phyloP scores from a whole-genome alignment of 2,888 invertebrate genomes.

The Lamellibrachia satsuma region DNA sequence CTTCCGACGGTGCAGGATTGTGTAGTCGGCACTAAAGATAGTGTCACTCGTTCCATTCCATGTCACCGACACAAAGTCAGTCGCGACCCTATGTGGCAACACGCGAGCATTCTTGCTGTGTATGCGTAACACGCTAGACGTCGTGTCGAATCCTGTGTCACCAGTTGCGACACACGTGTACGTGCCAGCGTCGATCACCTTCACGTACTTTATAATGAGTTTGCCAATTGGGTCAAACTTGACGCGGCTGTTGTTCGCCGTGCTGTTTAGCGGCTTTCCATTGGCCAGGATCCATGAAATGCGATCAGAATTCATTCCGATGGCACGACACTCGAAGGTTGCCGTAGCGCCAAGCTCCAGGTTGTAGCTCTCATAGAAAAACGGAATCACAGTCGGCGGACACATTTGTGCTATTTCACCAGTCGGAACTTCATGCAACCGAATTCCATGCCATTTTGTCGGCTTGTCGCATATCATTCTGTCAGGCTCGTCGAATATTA shows the following conservation, averaged over 20 bases:
- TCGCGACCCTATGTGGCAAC: neutral
- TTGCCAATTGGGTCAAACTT: conserved; percentile 50
- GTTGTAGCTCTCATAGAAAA: conserved; percentile 53
- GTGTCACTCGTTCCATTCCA: neutral
- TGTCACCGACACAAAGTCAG: conserved; percentile 3
- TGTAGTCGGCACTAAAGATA: neutral
- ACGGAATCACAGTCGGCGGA: conserved; percentile 56
- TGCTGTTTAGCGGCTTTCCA: conserved; percentile 57
- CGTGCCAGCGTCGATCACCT: conserved; percentile 60
- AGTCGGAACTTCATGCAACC: conserved; percentile 49
- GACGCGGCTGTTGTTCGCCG: conserved; percentile 54
- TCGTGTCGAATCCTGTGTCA: conserved; percentile 58
- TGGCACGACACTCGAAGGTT: conserved; percentile 64
- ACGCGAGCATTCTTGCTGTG: conserved; percentile 43
- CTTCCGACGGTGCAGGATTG: neutral
- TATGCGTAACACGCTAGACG: conserved; percentile 58
- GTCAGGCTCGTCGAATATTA: conserved; percentile 49
- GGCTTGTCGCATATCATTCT: conserved; percentile 61
- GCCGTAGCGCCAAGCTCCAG: conserved; percentile 61
- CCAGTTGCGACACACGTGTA: conserved; percentile 65
- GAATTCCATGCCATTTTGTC: conserved; percentile 43
- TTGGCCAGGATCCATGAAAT: conserved; percentile 65
- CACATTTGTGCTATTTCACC: conserved; percentile 51
- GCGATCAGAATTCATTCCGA: conserved; percentile 65
- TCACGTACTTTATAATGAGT: conserved; percentile 36